Evolutionary conservation across 1,140 invertebrate genomes (phyloP), one percentile per base, ranked within the genome.

Genomic region (Paramacrobiotus metropolitanus): DNA sequence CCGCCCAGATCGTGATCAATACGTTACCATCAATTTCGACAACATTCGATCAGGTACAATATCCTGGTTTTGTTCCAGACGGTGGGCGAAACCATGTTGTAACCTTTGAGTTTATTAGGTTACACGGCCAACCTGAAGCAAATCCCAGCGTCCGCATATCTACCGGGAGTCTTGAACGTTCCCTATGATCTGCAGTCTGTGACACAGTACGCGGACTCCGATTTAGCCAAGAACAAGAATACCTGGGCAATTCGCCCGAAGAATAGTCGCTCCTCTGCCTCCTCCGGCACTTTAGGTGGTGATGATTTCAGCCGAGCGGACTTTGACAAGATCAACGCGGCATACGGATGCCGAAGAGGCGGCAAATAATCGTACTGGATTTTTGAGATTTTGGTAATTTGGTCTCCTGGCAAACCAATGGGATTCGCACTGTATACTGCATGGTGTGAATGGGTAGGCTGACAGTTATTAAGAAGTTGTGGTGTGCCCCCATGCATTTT

Each of bases 181-280:
- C 48, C 48, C 4, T 55, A 55, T 28, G 48, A 55, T 24, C 48
- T 55, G 48, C 48, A 55, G 24, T 55, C 48, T 9, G 24, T 55
- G 15, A 55, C 48, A 15, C 48, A 55, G 48, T 55, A 55, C 48
- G 28, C 15, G 15, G 48, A 55, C 24, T 15, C 15, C 48, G 48
- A 55, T 24, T 9, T 55, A 9, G 48, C 48, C 28, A 24, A 15
- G 15, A 28, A 55, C 24, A 28, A 15, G 15, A 55, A 55, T 24
- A 55, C 15, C 15, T 55, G 48, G 48, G 48, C 48, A 15, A 55
- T 55, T 24, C 48, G 48, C 24, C 15, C 48, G 4, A 55, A 55
- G 48, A n/a, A 9, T n/a, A 55, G 48, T 24, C 48, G 48, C 15
- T 9, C 9, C n/a, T 15, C 9, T n/a, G n/a, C 9, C 34, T 15